Evolutionary conservation across 37 sponge, comb jelly and placozoan genomes (phyloP).

Genomic region (Ianthella basta): DNA sequence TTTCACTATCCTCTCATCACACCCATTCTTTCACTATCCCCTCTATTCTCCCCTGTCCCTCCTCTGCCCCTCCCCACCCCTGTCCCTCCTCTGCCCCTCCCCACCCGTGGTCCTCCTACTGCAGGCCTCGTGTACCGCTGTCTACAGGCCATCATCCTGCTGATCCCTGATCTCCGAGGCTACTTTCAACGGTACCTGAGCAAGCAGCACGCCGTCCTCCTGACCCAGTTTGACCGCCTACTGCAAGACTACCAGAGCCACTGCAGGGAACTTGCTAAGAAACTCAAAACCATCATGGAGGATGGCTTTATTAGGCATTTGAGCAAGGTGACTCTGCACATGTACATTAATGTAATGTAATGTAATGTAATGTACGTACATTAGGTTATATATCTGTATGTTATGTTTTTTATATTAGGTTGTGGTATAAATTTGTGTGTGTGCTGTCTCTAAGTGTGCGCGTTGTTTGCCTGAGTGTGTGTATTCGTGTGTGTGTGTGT

Average conservation of each 20-base stretch:
- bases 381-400: background rate
- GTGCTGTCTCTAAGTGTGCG: no score
- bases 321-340: constrained; percentile 35
- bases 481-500: constrained; percentile 22
- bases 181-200: constrained; percentile 73
- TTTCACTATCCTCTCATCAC: background rate
- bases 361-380: background rate
- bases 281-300: constrained; percentile 90
- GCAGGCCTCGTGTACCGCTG: constrained; percentile 81
- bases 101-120: no score
- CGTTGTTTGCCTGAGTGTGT: background rate
- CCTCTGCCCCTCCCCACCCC: no score
- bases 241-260: constrained; percentile 80
- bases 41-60: no score
- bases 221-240: constrained; percentile 76
- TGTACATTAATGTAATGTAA: background rate
- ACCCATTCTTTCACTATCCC: background rate
- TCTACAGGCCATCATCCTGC: constrained; percentile 71
- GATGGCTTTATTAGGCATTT: constrained; percentile 80
- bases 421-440: no score
- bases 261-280: constrained; percentile 74
- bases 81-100: no score
- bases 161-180: constrained; percentile 65
- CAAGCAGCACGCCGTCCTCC: constrained; percentile 65
- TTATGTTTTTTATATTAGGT: no score